A percentile compares a stretch with the other conserved stretches of the same genome.
Evolutionary conservation across 1,140 invertebrate species (phyloP).

Genomic region (Zaprionus kolodkinae): DNA sequence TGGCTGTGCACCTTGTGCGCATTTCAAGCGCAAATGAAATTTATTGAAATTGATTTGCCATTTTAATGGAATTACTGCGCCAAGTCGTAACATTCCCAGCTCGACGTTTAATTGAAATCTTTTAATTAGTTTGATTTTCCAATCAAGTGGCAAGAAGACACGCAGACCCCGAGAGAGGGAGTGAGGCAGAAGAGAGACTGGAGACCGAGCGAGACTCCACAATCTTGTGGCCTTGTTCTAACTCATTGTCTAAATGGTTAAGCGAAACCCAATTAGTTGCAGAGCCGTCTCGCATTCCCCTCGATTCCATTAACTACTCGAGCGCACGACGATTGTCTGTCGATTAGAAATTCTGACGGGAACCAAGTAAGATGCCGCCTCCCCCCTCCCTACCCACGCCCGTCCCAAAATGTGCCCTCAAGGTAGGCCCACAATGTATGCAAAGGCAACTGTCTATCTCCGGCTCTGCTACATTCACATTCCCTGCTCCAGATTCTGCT

Average conservation of each 20-base stretch:
- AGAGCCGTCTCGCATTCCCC: constrained; percentile 62
- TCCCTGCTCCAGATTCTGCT: constrained; percentile 8
- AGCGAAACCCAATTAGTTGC: constrained; percentile 79
- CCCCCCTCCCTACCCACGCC: not conserved
- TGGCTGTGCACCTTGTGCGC: constrained; percentile 52
- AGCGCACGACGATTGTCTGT: constrained; percentile 73
- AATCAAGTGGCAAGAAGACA: constrained; percentile 74
- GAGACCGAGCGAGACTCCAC: not conserved
- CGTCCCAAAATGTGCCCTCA: not conserved
- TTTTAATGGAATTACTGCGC: constrained; percentile 73
- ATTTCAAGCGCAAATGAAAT: constrained; percentile 59
- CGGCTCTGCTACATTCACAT: not conserved
- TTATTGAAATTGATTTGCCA: constrained; percentile 81
- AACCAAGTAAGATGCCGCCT: not conserved
- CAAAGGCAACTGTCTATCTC: constrained; percentile 35
- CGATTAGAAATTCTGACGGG: constrained; percentile 66
- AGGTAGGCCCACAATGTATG: constrained; percentile 22
- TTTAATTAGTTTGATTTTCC: constrained; percentile 84
- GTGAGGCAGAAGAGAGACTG: constrained; percentile 9
- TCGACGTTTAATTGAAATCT: constrained; percentile 82
- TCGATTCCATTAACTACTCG: constrained; percentile 77
- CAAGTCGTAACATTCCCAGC: constrained; percentile 53
- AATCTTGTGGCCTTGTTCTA: constrained; percentile 17
- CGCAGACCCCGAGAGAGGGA: constrained; percentile 14
- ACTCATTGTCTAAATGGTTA: constrained; percentile 56